Evolutionary conservation across 2,797 vertebrate species (phyloP), one percentile per base, ranked within the genome.

Genomic region (Scolopax rusticola): DNA sequence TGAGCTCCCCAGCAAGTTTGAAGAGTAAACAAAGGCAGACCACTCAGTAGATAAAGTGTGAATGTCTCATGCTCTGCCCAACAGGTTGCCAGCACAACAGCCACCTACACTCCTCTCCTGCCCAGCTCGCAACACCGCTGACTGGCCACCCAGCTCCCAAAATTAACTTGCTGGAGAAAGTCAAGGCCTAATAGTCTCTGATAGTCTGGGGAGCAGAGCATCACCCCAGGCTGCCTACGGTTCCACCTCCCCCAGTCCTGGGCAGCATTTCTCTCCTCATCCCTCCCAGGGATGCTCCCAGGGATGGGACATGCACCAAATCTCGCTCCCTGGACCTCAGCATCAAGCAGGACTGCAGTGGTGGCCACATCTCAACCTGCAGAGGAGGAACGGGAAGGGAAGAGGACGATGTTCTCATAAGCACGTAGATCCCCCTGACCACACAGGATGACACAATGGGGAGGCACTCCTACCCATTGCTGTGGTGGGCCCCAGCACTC

Each of bases 11-110:
- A 91, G 74, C 80, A 95, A 82, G 73, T 92, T 47, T 83, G 81
- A 94, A 87, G 86, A 89, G 90, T 85, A 93, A 95, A 93, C 86
- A 91, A 92, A 87, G 47, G 47, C 90, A 84, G 75, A 83, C 51
- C 47, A 59, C 68, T 87, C 80, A 87, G 68, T 40, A 82, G 77
- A 95, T 60, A 36, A 87, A 90, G 91, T 0, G 1, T 15, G 68
- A 85, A 53, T 18, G 21, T 69, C 53, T 75, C 81, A 71, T 56
- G 1, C 1, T 63, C 65, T 77, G 60, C 38, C 53, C 8, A 0
- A 45, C 67, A 77, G 60, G 47, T 6, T 7, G 8, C 45, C 3
- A 6, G 27, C 80, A 86, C 5, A 3, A 20, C 47, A 47, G n/a
- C 69, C 69, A 81, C 45, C 61, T 41, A 18, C 3, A 1, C 24